Percentiles rank a stretch among this genome's conserved stretches.
Conservation (phyloP, 2,888 invertebrate species). For the Pyrrhosoma nymphula region DNA sequence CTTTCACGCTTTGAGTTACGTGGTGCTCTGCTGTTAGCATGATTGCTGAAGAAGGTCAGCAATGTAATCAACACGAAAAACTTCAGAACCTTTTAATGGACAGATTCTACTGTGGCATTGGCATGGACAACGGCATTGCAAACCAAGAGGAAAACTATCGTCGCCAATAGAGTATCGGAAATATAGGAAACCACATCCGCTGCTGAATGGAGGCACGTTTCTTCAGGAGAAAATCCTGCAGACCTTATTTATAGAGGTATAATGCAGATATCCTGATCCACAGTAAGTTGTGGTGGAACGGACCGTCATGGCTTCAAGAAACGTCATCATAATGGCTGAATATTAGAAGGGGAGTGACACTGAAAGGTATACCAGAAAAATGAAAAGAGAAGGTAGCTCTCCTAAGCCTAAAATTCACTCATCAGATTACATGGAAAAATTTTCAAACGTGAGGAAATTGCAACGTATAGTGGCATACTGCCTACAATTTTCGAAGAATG, state of each 20-base stretch:
- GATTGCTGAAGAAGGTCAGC: conserved; percentile 70
- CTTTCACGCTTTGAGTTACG: conserved; percentile 74
- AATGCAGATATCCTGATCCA: background rate
- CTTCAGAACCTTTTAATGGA: conserved; percentile 70
- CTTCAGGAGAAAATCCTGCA: background rate
- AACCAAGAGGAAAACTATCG: too few relatives aligned
- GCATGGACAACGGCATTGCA: conserved; percentile 72
- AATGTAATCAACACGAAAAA: conserved; percentile 64
- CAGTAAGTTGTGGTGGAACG: background rate
- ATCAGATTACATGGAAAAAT: background rate
- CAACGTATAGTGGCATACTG: too few relatives aligned
- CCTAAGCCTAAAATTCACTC: background rate
- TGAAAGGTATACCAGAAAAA: background rate
- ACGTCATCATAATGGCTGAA: background rate
- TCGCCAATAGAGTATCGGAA: conserved; percentile 72
- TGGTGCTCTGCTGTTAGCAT: conserved; percentile 72
- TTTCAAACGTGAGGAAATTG: too few relatives aligned
- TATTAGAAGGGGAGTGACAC: background rate
- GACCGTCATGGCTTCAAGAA: background rate
- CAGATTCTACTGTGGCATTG: conserved; percentile 74
- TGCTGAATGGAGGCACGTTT: conserved; percentile 71
- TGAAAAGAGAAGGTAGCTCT: background rate
- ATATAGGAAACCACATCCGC: conserved; percentile 70
- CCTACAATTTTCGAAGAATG: too few relatives aligned
- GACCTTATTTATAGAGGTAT: too few relatives aligned